phyloP scores from a whole-genome alignment of 2,797 vertebrate species.

The Oophaga sylvatica region DNA sequence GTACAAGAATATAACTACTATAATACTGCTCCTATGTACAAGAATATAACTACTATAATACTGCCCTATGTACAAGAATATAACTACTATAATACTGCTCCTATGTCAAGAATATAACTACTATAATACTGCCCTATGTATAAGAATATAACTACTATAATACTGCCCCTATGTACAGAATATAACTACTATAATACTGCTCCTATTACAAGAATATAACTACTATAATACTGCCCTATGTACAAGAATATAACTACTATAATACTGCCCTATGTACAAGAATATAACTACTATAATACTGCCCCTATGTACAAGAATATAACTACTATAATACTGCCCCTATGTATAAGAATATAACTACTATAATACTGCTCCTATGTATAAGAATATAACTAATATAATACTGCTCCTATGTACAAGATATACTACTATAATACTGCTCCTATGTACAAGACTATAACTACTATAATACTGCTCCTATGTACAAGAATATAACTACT shows the following conservation, averaged over 20 bases:
- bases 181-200: too few relatives aligned
- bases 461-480: background rate
- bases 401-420: too few relatives aligned
- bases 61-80: too few relatives aligned
- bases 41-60: too few relatives aligned
- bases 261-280: background rate
- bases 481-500: too few relatives aligned
- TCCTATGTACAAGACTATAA: background rate
- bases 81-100: background rate
- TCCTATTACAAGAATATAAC: background rate
- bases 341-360: background rate
- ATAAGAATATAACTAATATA: too few relatives aligned
- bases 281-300: conserved; percentile 12
- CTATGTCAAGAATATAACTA: conserved; percentile 7
- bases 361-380: background rate
- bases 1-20: background rate
- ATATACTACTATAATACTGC: background rate
- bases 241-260: too few relatives aligned
- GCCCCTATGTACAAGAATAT: too few relatives aligned
- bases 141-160: too few relatives aligned
- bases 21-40: background rate
- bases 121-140: background rate
- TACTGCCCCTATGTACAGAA: too few relatives aligned
- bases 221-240: conserved; percentile 12
- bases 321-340: background rate